Conservation (phyloP, 37 sponge, comb jelly and placozoan species). For the Tethya wilhelma region DNA sequence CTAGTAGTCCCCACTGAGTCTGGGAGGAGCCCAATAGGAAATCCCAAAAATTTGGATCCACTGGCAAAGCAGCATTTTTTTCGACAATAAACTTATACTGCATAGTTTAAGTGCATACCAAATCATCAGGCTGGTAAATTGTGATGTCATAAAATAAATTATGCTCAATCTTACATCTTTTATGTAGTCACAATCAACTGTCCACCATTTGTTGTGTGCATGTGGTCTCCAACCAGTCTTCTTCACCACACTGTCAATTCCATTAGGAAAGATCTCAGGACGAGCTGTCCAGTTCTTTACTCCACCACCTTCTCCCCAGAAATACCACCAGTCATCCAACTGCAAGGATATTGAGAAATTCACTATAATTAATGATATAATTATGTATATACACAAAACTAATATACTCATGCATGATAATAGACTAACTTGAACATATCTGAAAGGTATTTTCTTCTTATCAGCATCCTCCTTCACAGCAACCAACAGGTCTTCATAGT, state of each 20-base stretch:
- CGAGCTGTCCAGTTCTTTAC: slow-evolving; percentile 85
- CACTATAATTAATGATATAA: no score
- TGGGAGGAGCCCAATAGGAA: slow-evolving; percentile 61
- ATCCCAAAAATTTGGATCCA: slow-evolving; percentile 61
- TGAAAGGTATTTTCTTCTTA: slow-evolving; percentile 45
- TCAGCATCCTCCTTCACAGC: slow-evolving; percentile 71
- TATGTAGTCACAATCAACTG: no score
- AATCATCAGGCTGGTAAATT: no score
- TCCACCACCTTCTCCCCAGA: slow-evolving; percentile 55
- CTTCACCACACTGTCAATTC: slow-evolving; percentile 50
- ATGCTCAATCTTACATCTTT: no score
- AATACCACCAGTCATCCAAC: slow-evolving; percentile 91
- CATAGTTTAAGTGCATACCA: not conserved
- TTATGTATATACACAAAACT: no score
- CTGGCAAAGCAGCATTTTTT: slow-evolving; percentile 45
- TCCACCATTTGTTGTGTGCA: slow-evolving; percentile 84
- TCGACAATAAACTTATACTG: slow-evolving; percentile 72
- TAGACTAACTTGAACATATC: no score
- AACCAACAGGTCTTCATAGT: slow-evolving; percentile 78
- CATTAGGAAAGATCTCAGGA: slow-evolving; percentile 70
- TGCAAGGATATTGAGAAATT: no score
- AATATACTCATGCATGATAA: no score
- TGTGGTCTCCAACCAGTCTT: slow-evolving; percentile 65
- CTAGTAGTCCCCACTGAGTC: slow-evolving; percentile 55
- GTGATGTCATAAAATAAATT: no score